Evolutionary conservation across 1,140 invertebrate genomes (phyloP).

Genomic region (Hyphantria cunea): DNA sequence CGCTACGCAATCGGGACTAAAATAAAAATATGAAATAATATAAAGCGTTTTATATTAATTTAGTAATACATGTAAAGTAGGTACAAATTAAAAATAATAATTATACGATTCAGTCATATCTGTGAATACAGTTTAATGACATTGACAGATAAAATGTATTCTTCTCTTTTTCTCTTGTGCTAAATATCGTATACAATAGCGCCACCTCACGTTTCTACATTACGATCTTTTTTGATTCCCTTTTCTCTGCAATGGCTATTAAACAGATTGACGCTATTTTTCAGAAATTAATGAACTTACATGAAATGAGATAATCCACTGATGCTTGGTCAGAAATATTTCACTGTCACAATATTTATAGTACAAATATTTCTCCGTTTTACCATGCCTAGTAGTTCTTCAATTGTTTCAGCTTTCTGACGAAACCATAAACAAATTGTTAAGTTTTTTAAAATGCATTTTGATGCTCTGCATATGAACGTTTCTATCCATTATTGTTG

Average conservation of each 20-base stretch:
- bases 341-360: constrained; percentile 33
- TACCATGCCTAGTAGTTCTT: constrained; percentile 39
- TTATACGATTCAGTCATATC: constrained; percentile 28
- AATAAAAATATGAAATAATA: neutral
- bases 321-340: constrained; percentile 33
- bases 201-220: constrained; percentile 42
- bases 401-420: constrained; percentile 47
- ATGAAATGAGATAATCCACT: constrained; percentile 32
- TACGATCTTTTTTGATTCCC: constrained; percentile 40
- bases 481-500: neutral
- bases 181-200: constrained; percentile 40
- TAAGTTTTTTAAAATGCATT: constrained; percentile 17
- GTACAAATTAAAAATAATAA: constrained; percentile 28
- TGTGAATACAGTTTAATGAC: constrained; percentile 30
- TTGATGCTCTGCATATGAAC: neutral
- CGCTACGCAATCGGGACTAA: neutral
- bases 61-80: constrained; percentile 4
- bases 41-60: neutral
- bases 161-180: constrained; percentile 46
- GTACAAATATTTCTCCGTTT: constrained; percentile 36
- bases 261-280: constrained; percentile 10
- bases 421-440: constrained; percentile 24
- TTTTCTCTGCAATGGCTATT: constrained; percentile 31
- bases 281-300: constrained; percentile 31
- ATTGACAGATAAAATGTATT: constrained; percentile 38